Percentiles rank a stretch among this genome's conserved stretches.
Conservation (phyloP, 2,113 vertebrate genomes). For the Onychorhynchus coronatus region DNA sequence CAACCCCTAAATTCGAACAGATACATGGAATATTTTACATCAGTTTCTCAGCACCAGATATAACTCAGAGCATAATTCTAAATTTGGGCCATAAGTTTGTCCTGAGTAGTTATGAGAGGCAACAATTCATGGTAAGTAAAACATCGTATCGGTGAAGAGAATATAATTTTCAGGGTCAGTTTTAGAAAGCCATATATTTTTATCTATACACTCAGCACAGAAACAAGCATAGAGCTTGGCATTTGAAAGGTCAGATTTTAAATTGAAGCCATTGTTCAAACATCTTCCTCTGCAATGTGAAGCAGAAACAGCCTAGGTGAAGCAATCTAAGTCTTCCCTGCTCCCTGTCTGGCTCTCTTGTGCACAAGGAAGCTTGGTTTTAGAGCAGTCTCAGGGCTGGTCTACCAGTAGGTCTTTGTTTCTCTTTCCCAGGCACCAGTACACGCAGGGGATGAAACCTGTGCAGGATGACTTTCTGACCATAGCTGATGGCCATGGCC, state of each 20-base stretch:
- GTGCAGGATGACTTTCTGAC: background rate
- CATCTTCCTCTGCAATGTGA: background rate
- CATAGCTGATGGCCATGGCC: background rate
- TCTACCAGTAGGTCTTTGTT: background rate
- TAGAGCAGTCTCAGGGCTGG: background rate
- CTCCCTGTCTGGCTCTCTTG: background rate
- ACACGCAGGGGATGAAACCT: background rate
- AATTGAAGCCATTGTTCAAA: background rate
- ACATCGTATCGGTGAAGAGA: background rate
- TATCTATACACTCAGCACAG: background rate
- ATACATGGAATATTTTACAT: background rate
- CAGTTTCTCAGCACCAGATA: background rate
- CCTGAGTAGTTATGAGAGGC: background rate
- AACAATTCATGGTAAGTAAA: background rate
- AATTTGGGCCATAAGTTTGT: background rate
- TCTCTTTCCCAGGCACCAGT: accelerated
- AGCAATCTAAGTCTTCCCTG: background rate
- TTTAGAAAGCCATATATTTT: background rate
- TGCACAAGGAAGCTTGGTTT: background rate
- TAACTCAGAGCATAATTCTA: background rate
- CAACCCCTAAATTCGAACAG: background rate
- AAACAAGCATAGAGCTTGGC: background rate
- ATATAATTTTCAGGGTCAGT: background rate
- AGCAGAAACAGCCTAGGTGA: background rate
- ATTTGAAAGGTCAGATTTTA: slow-evolving; percentile 23